These are phyloP conservation scores for Liodrosophila aerea DNA, from an alignment of 2,888 invertebrate genomes.

Conservation along the genomic window DNA sequence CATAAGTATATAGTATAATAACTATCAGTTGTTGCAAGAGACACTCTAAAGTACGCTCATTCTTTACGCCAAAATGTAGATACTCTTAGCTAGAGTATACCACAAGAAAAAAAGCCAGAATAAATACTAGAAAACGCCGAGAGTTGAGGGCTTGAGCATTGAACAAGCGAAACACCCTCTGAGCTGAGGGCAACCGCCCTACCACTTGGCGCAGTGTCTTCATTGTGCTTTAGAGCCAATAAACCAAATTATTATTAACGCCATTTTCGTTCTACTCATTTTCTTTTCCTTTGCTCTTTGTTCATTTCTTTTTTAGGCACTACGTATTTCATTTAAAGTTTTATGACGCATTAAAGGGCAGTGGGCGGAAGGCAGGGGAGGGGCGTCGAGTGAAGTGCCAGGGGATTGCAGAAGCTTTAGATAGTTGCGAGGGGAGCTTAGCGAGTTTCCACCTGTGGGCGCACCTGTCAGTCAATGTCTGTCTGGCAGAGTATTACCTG, in stretches of 20 bases:
- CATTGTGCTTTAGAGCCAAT: constrained; percentile 80
- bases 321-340: constrained; percentile 74
- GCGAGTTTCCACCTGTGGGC: constrained; percentile 2
- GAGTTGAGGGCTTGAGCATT: neutral
- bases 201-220: constrained; percentile 70
- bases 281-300: neutral
- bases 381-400: neutral
- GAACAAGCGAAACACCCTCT: constrained; percentile 16
- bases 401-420: constrained; percentile 9
- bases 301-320: constrained; percentile 28
- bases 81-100: too few relatives aligned
- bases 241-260: constrained; percentile 82
- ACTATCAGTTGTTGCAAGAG: too few relatives aligned
- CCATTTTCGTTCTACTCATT: constrained; percentile 53
- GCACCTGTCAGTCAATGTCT: constrained; percentile 44
- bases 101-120: neutral
- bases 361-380: constrained; percentile 13
- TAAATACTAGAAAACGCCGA: constrained; percentile 38
- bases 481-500: constrained; percentile 14
- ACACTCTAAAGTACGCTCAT: too few relatives aligned
- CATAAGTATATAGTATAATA: too few relatives aligned
- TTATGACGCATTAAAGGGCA: constrained; percentile 61
- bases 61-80: too few relatives aligned
- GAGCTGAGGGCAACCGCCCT: constrained; percentile 32
- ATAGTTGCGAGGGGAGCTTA: constrained; percentile 25